Conservation (phyloP, 2,113 vertebrate species). For the Anguilla rostrata region DNA sequence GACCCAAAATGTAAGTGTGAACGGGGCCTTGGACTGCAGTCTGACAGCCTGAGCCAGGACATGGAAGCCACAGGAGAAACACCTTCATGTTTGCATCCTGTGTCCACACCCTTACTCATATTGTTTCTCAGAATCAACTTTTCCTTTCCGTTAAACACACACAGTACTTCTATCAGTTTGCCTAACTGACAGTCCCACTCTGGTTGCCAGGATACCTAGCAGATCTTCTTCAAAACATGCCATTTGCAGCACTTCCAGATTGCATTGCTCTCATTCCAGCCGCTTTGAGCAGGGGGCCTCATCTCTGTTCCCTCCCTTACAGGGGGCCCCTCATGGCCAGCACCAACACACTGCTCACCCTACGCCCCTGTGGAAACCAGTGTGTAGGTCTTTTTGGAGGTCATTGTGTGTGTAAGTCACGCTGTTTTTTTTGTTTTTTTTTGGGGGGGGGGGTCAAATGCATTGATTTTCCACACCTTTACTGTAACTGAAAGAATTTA, state of each 20-base stretch:
- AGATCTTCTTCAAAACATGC: conserved; percentile 28
- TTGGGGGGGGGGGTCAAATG: no score
- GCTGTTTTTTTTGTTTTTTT: no score
- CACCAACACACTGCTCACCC: background rate
- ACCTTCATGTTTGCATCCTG: background rate
- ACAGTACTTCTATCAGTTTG: background rate
- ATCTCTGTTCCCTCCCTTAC: background rate
- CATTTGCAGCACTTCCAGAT: conserved; percentile 51
- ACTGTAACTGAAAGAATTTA: no score
- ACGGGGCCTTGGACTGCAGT: no score
- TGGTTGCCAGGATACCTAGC: conserved; percentile 42
- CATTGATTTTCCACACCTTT: no score
- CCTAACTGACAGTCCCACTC: background rate
- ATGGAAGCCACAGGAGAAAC: no score
- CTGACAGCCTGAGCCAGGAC: background rate
- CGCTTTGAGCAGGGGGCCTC: background rate
- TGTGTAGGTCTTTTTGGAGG: no score
- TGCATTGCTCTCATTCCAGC: background rate
- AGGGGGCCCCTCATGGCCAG: background rate
- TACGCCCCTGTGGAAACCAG: no score
- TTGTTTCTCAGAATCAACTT: background rate
- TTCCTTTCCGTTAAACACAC: background rate
- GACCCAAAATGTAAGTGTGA: no score
- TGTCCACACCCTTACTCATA: background rate
- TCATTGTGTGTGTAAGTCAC: no score